Evolutionary conservation across 2,113 vertebrate species (phyloP).

Genomic region (Dipodomys stephensi): DNA sequence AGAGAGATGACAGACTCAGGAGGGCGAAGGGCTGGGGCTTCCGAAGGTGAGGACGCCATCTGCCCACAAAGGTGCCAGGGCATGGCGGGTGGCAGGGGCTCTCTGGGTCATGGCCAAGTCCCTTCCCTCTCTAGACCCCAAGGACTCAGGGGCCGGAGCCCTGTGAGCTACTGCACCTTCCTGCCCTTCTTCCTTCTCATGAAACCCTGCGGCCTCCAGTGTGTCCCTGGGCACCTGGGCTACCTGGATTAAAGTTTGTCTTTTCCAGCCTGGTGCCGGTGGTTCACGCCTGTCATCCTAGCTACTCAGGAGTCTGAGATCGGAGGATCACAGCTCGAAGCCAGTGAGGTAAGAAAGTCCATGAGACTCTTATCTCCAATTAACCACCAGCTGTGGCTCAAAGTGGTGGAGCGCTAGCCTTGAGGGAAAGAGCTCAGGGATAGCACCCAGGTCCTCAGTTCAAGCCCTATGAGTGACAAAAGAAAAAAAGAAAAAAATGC

Average conservation of each 20-base stretch:
- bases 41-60: not conserved
- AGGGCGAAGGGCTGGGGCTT: not conserved
- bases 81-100: no score
- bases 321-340: no score
- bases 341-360: no score
- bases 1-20: not conserved
- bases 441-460: no score
- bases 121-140: not conserved
- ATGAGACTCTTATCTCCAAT: no score
- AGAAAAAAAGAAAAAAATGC: not conserved
- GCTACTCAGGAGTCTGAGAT: no score
- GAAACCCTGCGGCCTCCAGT: not conserved
- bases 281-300: no score
- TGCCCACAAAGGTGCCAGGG: no score
- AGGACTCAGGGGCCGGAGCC: not conserved
- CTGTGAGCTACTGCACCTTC: rapidly evolving
- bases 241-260: not conserved
- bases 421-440: no score
- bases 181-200: not conserved
- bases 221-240: not conserved
- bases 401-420: no score
- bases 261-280: not conserved
- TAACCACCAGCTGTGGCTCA: no score
- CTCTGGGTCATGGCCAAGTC: not conserved
- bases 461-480: no score